phyloP scores from a whole-genome alignment of 2,113 vertebrate genomes.

The Dicrurus megarhynchus region DNA sequence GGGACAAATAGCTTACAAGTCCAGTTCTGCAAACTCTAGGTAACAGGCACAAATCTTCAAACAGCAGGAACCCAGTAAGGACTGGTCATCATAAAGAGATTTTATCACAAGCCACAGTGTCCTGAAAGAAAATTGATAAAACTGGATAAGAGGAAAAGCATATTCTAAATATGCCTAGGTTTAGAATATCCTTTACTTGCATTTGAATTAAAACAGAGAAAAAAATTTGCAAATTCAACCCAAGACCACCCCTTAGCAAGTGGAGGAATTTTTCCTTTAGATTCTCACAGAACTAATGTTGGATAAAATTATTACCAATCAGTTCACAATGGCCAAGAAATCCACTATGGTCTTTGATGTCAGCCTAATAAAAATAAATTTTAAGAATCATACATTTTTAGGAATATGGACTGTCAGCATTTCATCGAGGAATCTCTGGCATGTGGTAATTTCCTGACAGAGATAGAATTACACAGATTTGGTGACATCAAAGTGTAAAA shows the following conservation, averaged over 20 bases:
- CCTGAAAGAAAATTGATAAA: not conserved
- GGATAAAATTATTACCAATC: not conserved
- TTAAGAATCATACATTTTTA: not conserved
- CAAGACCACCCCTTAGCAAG: not conserved
- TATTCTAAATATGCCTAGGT: not conserved
- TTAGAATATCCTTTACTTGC: not conserved
- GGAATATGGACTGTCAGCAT: not conserved
- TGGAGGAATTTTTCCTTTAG: not conserved
- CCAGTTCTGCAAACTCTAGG: not conserved
- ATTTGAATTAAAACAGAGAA: not conserved
- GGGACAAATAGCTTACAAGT: not conserved
- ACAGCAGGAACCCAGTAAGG: not conserved
- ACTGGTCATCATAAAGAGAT: not conserved
- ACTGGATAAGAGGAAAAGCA: not conserved
- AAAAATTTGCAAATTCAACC: not conserved
- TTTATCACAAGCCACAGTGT: not conserved
- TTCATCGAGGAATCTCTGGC: constrained; percentile 25
- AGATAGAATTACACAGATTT: constrained; percentile 41
- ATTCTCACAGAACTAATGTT: not conserved
- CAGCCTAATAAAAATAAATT: constrained; percentile 1
- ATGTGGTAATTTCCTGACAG: constrained; percentile 43
- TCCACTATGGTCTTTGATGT: not conserved
- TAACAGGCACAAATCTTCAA: not conserved
- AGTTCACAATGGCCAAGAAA: not conserved
- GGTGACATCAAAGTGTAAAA: not conserved